phyloP scores from a whole-genome alignment of 2,888 invertebrate species.

The Aleiodes alternator region DNA sequence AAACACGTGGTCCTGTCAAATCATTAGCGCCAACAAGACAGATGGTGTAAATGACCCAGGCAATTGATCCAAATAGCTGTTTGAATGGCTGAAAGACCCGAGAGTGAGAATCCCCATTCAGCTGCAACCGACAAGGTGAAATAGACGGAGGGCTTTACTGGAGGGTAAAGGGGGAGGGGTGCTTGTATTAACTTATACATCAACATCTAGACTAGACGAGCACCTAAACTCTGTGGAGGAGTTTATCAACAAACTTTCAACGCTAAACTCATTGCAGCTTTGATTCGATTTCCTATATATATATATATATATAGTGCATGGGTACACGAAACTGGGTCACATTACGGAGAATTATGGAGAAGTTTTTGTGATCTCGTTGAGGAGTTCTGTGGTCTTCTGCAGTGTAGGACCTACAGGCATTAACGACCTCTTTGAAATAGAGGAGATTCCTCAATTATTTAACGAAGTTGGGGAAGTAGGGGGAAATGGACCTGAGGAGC shows the following conservation, averaged over 20 bases:
- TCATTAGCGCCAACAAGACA: conserved; percentile 67
- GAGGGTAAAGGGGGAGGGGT: conserved; percentile 41
- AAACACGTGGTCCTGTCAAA: conserved; percentile 53
- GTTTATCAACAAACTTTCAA: conserved; percentile 10
- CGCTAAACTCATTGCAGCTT: conserved; percentile 3
- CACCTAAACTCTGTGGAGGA: not conserved
- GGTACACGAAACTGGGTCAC: not conserved
- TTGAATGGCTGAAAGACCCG: not conserved
- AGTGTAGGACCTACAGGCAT: not conserved
- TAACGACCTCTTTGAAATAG: conserved; percentile 14
- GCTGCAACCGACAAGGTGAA: no score
- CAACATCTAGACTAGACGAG: not conserved
- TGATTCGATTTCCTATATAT: no score
- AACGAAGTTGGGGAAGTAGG: not conserved
- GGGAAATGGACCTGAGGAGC: not conserved
- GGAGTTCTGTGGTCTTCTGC: not conserved
- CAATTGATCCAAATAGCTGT: conserved; percentile 52
- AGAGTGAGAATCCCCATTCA: not conserved
- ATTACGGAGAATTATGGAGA: conserved; percentile 13
- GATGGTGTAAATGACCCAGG: conserved; percentile 63
- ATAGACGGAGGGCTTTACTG: not conserved
- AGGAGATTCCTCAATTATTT: not conserved
- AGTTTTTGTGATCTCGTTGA: not conserved
- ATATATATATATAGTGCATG: not conserved
- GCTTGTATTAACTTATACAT: conserved; percentile 48